Conservation (phyloP, 2,797 vertebrate species). For the Micrastur ruficollis region DNA sequence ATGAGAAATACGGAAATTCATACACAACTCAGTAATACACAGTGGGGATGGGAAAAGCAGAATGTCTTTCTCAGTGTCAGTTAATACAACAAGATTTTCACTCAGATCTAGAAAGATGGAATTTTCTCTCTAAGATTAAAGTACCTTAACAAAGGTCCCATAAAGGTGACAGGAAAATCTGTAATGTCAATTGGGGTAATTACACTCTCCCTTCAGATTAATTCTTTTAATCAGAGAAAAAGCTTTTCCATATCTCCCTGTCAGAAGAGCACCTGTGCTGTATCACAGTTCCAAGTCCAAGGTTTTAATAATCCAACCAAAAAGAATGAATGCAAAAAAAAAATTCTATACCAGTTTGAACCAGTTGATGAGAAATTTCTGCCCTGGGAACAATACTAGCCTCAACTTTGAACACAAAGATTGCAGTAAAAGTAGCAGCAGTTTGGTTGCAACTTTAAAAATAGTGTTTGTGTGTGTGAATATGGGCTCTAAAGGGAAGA, state of each 20-base stretch:
- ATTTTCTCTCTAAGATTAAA: not conserved
- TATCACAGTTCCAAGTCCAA: not conserved
- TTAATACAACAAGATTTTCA: not conserved
- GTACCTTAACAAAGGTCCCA: not conserved
- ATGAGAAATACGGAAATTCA: not conserved
- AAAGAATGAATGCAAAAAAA: not conserved
- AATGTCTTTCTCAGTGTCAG: not conserved
- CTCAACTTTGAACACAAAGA: not conserved
- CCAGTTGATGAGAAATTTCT: not conserved
- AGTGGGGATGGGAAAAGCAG: not conserved
- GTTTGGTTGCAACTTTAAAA: not conserved
- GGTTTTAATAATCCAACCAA: not conserved
- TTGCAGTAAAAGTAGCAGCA: not conserved
- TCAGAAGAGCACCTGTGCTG: not conserved
- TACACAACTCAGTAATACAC: not conserved
- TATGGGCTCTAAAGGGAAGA: not conserved
- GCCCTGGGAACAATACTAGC: not conserved
- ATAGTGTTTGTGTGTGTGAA: not conserved
- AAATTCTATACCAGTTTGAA: not conserved
- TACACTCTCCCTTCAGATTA: not conserved
- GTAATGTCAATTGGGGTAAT: not conserved
- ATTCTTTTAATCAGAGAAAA: not conserved
- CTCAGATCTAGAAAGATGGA: not conserved
- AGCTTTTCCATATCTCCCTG: not conserved
- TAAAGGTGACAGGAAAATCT: not conserved